Evolutionary conservation across 2,797 vertebrate genomes (phyloP).

Genomic region (Manis javanica): DNA sequence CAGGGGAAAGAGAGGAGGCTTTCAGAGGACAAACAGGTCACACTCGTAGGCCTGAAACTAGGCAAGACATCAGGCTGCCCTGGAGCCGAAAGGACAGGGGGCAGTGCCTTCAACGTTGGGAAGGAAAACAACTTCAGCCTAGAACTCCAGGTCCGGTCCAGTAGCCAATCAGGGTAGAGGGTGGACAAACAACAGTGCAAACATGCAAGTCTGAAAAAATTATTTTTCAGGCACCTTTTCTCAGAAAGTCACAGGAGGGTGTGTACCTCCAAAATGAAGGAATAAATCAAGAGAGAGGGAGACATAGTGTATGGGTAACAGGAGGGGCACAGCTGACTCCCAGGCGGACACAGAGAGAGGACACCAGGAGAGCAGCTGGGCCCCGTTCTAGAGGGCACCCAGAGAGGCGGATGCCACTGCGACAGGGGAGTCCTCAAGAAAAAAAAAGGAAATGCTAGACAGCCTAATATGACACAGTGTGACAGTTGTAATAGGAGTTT

Average conservation of each 20-base stretch:
- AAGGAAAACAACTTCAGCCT: not conserved
- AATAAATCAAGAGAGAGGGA: not conserved
- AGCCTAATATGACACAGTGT: not conserved
- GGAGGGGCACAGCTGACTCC: not conserved
- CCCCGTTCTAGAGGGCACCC: not conserved
- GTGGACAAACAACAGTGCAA: not conserved
- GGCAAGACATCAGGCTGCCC: accelerated
- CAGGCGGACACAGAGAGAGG: not conserved
- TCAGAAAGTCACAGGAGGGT: not conserved
- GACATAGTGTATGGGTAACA: accelerated
- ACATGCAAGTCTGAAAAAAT: not conserved
- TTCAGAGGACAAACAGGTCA: not conserved
- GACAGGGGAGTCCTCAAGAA: not conserved
- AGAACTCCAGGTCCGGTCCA: not conserved
- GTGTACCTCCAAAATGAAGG: not conserved
- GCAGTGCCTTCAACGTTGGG: not conserved
- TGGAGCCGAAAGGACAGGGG: accelerated
- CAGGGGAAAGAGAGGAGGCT: no score
- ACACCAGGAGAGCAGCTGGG: not conserved
- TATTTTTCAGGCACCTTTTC: not conserved
- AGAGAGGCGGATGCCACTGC: accelerated
- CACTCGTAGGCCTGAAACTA: not conserved
- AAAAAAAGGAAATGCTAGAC: not conserved
- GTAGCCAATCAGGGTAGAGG: not conserved
- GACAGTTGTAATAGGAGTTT: not conserved